Evolutionary conservation across 2,797 vertebrate species (phyloP).

Genomic region (Yasuhikotakia modesta): DNA sequence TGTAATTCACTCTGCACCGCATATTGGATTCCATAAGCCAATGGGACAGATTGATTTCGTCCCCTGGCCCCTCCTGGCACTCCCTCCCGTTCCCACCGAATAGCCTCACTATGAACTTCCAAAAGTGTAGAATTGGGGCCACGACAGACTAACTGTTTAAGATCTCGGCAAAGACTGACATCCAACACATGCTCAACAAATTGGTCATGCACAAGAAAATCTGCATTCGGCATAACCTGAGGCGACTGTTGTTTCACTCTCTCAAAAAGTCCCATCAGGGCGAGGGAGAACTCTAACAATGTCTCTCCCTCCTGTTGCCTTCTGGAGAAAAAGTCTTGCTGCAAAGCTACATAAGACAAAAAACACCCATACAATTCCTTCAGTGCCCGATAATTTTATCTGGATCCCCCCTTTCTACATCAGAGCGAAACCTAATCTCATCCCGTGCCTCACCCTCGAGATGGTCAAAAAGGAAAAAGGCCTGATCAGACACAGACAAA

Average conservation of each 20-base stretch:
- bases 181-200: background rate
- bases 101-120: too few relatives aligned
- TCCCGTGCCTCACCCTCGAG: background rate
- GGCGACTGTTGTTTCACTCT: background rate
- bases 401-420: background rate
- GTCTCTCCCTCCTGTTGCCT: conserved; percentile 15
- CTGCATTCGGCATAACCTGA: background rate
- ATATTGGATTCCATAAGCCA: background rate
- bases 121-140: too few relatives aligned
- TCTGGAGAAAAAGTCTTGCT: conserved; percentile 8
- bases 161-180: too few relatives aligned
- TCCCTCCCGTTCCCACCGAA: background rate
- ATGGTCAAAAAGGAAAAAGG: conserved; percentile 18
- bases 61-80: too few relatives aligned
- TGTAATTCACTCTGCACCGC: background rate
- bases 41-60: background rate
- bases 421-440: conserved; percentile 4
- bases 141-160: too few relatives aligned
- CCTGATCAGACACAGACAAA: conserved; percentile 7
- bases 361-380: background rate
- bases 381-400: background rate
- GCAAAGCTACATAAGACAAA: background rate
- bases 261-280: background rate
- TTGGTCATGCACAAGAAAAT: background rate
- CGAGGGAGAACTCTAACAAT: background rate